Conservation (phyloP, 2,797 vertebrate genomes). For the Microctenopoma steveboyesi region DNA sequence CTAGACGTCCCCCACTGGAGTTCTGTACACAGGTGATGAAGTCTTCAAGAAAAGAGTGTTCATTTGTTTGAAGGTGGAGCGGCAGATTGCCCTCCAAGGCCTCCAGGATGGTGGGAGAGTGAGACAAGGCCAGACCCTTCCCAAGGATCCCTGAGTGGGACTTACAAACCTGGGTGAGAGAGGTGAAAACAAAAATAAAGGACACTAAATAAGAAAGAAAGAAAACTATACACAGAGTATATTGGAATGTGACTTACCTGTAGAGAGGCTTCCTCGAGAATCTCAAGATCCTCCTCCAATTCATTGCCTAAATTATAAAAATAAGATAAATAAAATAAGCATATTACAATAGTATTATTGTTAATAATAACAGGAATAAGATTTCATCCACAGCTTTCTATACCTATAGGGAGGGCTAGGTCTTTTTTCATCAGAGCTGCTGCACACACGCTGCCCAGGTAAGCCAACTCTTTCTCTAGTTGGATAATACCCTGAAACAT, state of each 20-base stretch:
- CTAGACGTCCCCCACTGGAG: constrained; percentile 96
- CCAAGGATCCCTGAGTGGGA: constrained; percentile 95
- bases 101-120: constrained; percentile 96
- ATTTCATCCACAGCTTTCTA: constrained; percentile 25
- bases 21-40: constrained; percentile 96
- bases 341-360: too few relatives aligned
- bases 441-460: constrained; percentile 95
- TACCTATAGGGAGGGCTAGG: constrained; percentile 94
- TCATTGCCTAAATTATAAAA: constrained; percentile 87
- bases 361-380: background rate
- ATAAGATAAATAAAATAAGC: background rate
- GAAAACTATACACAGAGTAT: background rate
- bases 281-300: constrained; percentile 97
- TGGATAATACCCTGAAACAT: constrained; percentile 94
- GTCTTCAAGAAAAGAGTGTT: constrained; percentile 98
- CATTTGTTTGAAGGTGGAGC: constrained; percentile 96
- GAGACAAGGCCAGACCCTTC: constrained; percentile 95
- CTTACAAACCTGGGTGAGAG: constrained; percentile 89
- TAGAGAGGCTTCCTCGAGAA: constrained; percentile 97
- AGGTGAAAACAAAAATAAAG: constrained; percentile 1
- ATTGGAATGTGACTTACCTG: constrained; percentile 82
- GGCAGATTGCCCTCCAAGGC: constrained; percentile 97
- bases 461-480: constrained; percentile 96
- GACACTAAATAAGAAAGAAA: background rate
- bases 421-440: constrained; percentile 99